A percentile compares a stretch with the other conserved stretches of the same genome.
phyloP scores from a whole-genome alignment of 2,113 vertebrate species.

The Saimiri boliviensis region DNA sequence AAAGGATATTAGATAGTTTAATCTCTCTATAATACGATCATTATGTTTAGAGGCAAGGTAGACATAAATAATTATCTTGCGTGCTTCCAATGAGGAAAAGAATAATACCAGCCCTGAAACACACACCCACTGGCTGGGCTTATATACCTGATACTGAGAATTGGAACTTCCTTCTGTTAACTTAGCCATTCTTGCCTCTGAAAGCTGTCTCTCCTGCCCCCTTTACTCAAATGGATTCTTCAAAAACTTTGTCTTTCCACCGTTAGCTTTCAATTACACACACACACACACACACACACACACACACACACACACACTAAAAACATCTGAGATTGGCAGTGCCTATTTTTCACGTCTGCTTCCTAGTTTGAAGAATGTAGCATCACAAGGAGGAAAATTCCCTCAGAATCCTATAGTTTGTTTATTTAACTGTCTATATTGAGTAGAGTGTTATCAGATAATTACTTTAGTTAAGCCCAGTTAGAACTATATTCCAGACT shows the following conservation, averaged over 20 bases:
- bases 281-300: too few relatives aligned
- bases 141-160: neutral
- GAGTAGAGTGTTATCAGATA: neutral
- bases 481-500: neutral
- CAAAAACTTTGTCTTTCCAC: neutral
- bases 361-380: neutral
- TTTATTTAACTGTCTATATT: neutral
- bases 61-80: neutral
- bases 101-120: neutral
- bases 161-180: neutral
- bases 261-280: neutral
- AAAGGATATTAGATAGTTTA: neutral
- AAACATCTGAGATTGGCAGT: neutral
- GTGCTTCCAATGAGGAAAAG: neutral
- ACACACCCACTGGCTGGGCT: neutral
- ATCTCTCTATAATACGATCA: neutral
- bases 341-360: neutral
- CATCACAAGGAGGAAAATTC: neutral
- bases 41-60: neutral
- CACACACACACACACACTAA: too few relatives aligned
- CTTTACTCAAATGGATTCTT: neutral
- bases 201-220: neutral
- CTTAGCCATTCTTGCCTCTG: neutral
- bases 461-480: neutral
- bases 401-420: neutral